Conservation (phyloP, 92 coral and sea anemone genomes). For the Epizoanthus stellaris region DNA sequence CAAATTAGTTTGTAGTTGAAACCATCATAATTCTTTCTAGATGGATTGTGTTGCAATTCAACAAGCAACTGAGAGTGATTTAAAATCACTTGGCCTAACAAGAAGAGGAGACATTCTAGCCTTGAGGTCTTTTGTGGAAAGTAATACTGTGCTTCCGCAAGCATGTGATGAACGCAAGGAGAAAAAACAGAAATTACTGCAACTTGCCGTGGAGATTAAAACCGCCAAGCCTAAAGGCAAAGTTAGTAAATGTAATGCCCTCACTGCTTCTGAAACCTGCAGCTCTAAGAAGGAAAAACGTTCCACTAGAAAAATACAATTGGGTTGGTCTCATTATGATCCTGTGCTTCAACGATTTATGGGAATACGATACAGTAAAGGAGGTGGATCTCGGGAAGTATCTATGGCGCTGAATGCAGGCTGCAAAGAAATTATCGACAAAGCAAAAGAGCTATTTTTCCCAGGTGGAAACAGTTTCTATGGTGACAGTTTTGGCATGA, state of each 20-base stretch:
- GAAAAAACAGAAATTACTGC: conserved; percentile 12
- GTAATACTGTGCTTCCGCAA: background rate
- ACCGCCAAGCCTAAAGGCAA: conserved; percentile 19
- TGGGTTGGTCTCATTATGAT: conserved; percentile 28
- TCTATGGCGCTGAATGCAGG: conserved; percentile 5
- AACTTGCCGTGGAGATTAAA: conserved; percentile 4
- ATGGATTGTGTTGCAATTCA: conserved; percentile 37
- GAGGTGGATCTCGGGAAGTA: conserved; percentile 33
- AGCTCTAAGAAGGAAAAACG: background rate
- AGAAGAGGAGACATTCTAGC: conserved; percentile 42
- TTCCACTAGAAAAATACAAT: conserved; percentile 28
- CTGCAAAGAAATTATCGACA: conserved; percentile 7
- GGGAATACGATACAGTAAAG: conserved; percentile 17
- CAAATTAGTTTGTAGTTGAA: no score
- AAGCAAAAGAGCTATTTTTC: conserved; percentile 35
- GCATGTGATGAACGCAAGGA: conserved; percentile 28
- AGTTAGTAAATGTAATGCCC: background rate
- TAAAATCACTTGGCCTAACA: conserved; percentile 41
- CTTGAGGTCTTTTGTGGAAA: conserved; percentile 36
- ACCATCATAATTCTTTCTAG: conserved; percentile 10
- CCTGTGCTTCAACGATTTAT: conserved; percentile 14
- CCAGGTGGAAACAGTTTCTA: conserved; percentile 16
- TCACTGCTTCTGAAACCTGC: conserved; percentile 1
- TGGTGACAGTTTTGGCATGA: conserved; percentile 14
- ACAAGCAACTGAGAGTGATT: conserved; percentile 35